These are phyloP conservation scores for Hapalemur alaotrensis DNA, from an alignment of 2,797 vertebrate species.

Conservation along the genomic window DNA sequence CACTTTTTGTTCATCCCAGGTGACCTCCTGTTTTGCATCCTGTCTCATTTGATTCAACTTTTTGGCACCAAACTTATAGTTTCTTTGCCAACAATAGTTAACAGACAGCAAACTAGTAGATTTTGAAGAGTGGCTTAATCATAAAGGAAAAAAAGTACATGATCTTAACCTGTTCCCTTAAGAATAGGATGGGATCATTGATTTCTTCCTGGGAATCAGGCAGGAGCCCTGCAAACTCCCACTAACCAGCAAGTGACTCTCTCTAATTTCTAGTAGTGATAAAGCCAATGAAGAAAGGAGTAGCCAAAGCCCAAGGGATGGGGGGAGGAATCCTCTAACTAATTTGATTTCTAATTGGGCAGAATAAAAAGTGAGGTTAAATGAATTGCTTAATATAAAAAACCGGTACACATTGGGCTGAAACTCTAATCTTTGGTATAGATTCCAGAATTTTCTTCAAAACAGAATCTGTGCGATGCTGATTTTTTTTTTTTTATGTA, in stretches of 20 bases:
- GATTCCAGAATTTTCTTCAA: slow-evolving; percentile 42
- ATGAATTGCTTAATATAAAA: slow-evolving; percentile 10
- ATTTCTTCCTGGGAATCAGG: neutral
- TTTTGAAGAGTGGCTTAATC: neutral
- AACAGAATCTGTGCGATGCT: neutral
- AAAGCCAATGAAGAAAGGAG: neutral
- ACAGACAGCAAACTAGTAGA: neutral
- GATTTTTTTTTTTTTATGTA: neutral
- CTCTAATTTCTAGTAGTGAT: neutral
- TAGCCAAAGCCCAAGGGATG: neutral
- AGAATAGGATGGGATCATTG: neutral
- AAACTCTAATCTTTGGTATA: neutral
- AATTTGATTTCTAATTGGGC: neutral
- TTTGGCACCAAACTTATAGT: neutral
- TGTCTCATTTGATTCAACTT: slow-evolving; percentile 9
- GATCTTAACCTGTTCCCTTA: neutral
- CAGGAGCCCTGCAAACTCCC: neutral
- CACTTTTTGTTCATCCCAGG: neutral
- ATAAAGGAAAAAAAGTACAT: neutral
- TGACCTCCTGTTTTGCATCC: neutral
- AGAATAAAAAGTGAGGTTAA: slow-evolving; percentile 3
- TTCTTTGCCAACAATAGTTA: neutral
- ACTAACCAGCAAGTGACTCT: neutral
- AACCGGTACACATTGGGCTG: neutral
- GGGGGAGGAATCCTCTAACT: neutral